phyloP scores from a whole-genome alignment of 1,140 invertebrate genomes.

The Drosophila lowei region DNA sequence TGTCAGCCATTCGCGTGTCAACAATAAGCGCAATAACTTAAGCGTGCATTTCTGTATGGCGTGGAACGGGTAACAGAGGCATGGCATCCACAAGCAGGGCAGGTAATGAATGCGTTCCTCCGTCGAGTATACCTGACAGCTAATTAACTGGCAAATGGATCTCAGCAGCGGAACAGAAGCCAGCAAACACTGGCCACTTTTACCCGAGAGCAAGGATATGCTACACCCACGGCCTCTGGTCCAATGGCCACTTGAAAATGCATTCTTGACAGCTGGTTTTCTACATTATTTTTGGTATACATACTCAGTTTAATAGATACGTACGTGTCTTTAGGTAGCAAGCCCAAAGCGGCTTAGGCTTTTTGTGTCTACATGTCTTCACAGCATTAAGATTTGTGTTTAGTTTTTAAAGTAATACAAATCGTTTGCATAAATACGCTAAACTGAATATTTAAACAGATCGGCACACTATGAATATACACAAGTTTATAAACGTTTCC shows the following conservation, averaged over 20 bases:
- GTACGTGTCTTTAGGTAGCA: slow-evolving; percentile 12
- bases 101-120: slow-evolving; percentile 37
- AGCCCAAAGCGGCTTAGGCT: slow-evolving; percentile 4
- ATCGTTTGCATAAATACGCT: slow-evolving; percentile 14
- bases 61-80: slow-evolving; percentile 16
- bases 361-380: slow-evolving; percentile 29
- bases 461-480: slow-evolving; percentile 23
- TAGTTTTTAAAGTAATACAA: slow-evolving; percentile 18
- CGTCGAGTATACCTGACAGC: slow-evolving; percentile 43
- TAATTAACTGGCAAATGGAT: slow-evolving; percentile 78
- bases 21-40: slow-evolving; percentile 81
- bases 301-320: slow-evolving; percentile 15
- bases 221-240: no score
- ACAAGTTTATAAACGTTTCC: slow-evolving; percentile 9
- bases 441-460: slow-evolving; percentile 26
- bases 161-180: slow-evolving; percentile 13
- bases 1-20: slow-evolving; percentile 71
- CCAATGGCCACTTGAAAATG: slow-evolving; percentile 23
- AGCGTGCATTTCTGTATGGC: slow-evolving; percentile 64
- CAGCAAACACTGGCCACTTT: slow-evolving; percentile 60
- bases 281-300: slow-evolving; percentile 24
- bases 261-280: slow-evolving; percentile 28
- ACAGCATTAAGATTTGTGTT: slow-evolving; percentile 65
- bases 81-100: slow-evolving; percentile 20
- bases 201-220: no score